Percentiles rank a stretch among this genome's conserved stretches.
These are phyloP conservation scores for Bradynema listronoti DNA, from an alignment of 1,140 invertebrate species.

Conservation along the genomic window DNA sequence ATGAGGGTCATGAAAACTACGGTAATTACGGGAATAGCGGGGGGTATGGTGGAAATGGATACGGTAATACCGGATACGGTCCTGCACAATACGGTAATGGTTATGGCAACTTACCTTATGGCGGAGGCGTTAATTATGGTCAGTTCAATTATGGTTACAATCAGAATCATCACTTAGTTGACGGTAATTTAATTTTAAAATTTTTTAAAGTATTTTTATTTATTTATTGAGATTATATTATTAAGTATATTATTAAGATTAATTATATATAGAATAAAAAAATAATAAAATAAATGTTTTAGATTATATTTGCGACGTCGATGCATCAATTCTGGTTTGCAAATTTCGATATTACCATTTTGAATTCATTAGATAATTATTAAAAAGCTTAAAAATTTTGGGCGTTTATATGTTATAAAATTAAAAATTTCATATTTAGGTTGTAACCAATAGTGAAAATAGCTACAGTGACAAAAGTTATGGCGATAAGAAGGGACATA, in stretches of 20 bases:
- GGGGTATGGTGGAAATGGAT: not conserved
- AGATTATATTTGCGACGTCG: constrained; percentile 1
- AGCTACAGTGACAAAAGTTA: not conserved
- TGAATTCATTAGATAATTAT: no score
- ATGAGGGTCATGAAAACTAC: not conserved
- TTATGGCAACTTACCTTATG: not conserved
- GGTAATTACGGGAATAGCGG: not conserved
- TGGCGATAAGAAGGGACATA: no score
- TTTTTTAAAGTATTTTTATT: not conserved
- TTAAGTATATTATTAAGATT: not conserved
- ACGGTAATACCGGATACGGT: no score
- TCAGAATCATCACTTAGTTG: not conserved
- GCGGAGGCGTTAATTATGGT: not conserved
- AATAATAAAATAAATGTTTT: not conserved
- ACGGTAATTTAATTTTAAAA: not conserved
- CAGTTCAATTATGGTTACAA: not conserved
- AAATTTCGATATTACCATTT: no score
- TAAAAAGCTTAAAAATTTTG: no score
- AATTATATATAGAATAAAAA: not conserved
- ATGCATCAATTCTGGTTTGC: constrained; percentile 2
- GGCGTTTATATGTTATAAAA: no score
- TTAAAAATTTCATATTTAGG: no score
- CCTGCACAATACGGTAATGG: not conserved
- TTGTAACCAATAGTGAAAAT: not conserved
- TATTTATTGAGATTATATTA: not conserved